Base-by-base conservation (phyloP, 2,113 vertebrate species). In the Ranitomeya variabilis region DNA sequence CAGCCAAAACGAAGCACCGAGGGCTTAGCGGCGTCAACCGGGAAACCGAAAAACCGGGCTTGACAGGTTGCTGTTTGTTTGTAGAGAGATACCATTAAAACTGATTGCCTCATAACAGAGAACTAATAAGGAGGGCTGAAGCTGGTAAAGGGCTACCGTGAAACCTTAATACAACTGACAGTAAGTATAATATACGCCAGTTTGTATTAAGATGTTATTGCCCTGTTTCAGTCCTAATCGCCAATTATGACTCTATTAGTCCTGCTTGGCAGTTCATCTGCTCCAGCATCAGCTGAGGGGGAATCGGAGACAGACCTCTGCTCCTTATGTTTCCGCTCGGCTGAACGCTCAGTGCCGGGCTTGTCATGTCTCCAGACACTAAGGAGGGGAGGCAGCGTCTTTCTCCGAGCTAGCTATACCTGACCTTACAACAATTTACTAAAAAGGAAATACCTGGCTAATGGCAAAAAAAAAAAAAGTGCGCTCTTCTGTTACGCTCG, bases 191-290 rank as follows among this genome's bases (percentile, higher is more conserved):
- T 81, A 85, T 85, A 93, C 93, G 93, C 93, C 94, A 91, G 95
- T 91, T 94, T 92, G 93, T 94, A 96, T 95, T 93, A 95, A 96
- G 96, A 96, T 92, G 93, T 95, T 95, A 95, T 90, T 93, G 92
- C 95, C 94, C 95, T 95, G 95, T 93, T 93, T 92, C 93, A 74
- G 91, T 93, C 96, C 96, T 98, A 98, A 98, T 98, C 94, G 96
- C 97, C 97, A 98, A 97, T 99, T 98, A 99, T 98, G 97, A 96
- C 96, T 98, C 97, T 95, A 98, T 99, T 99, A 99, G 96, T 96
- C 94, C 94, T 96, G 90, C 94, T 93, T 97, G 98, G 97, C 98
- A 98, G 96, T 95, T 97, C 96, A 96, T 96, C 97, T 96, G 97
- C 96, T 96, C 95, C 94, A 90, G 95, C 96, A 93, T 94, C 93